phyloP scores from a whole-genome alignment of 2,888 invertebrate genomes.

The Yponomeuta cagnagella region DNA sequence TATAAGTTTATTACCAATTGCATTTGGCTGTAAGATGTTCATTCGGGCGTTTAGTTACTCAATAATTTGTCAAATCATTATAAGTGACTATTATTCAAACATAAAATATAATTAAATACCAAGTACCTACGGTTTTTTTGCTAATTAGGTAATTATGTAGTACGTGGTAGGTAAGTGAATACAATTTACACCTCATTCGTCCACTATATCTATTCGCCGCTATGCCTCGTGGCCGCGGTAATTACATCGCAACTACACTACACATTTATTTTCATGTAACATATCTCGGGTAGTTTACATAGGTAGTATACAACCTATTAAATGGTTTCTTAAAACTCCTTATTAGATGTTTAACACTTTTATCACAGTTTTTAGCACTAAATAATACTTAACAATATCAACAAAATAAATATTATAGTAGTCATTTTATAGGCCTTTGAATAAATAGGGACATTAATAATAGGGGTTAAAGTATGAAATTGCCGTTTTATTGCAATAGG shows the following conservation, averaged over 20 bases:
- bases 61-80: background rate
- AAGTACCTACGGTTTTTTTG: background rate
- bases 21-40: background rate
- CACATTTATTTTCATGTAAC: background rate
- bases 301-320: too few species aligned
- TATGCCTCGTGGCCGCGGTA: background rate
- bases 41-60: background rate
- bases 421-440: background rate
- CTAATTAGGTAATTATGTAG: background rate
- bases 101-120: background rate
- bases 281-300: too few species aligned
- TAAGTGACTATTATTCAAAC: too few species aligned
- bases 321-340: background rate
- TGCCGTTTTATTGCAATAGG: too few species aligned
- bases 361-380: background rate
- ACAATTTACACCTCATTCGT: background rate
- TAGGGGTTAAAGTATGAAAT: too few species aligned
- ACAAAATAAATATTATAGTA: background rate
- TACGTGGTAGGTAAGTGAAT: background rate
- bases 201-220: background rate
- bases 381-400: background rate
- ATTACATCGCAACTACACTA: background rate
- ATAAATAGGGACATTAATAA: background rate
- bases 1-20: background rate
- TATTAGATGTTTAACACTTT: background rate